phyloP scores from a whole-genome alignment of 1,140 invertebrate genomes.

The Eriosoma lanigerum region DNA sequence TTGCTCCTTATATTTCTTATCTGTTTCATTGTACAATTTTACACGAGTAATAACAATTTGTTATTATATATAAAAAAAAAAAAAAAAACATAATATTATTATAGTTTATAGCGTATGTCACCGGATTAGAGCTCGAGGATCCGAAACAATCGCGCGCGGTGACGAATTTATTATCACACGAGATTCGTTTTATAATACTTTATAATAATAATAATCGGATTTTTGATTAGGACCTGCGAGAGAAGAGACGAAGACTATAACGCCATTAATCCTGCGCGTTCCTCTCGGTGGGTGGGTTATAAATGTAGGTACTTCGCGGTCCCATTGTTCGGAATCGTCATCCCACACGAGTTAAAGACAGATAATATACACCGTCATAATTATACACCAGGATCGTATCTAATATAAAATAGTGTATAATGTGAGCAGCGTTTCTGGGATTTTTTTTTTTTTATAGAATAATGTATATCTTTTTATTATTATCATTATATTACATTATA shows the following conservation, averaged over 20 bases:
- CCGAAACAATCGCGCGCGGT: constrained; percentile 2
- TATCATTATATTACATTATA: constrained; percentile 17
- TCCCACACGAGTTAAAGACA: constrained; percentile 33
- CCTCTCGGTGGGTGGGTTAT: constrained; percentile 38
- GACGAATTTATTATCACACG: constrained; percentile 29
- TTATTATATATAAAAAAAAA: no score
- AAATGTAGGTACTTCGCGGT: constrained; percentile 2
- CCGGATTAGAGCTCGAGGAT: not conserved
- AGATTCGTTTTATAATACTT: not conserved
- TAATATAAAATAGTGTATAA: no score
- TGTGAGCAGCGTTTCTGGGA: no score
- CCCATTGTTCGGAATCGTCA: constrained; percentile 33
- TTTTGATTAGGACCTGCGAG: constrained; percentile 28
- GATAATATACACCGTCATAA: constrained; percentile 12
- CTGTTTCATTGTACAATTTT: not conserved
- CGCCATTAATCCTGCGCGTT: constrained; percentile 13
- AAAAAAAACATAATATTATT: no score
- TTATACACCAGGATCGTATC: constrained; percentile 8
- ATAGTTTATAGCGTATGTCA: no score
- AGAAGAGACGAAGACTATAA: not conserved
- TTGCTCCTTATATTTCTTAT: not conserved
- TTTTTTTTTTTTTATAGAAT: no score
- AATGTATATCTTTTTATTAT: not conserved
- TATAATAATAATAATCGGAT: constrained; percentile 17
- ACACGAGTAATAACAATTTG: no score